Evolutionary conservation across 2,888 invertebrate genomes (phyloP), one percentile per base, ranked within the genome.

Genomic region (Drosophila monieri): DNA sequence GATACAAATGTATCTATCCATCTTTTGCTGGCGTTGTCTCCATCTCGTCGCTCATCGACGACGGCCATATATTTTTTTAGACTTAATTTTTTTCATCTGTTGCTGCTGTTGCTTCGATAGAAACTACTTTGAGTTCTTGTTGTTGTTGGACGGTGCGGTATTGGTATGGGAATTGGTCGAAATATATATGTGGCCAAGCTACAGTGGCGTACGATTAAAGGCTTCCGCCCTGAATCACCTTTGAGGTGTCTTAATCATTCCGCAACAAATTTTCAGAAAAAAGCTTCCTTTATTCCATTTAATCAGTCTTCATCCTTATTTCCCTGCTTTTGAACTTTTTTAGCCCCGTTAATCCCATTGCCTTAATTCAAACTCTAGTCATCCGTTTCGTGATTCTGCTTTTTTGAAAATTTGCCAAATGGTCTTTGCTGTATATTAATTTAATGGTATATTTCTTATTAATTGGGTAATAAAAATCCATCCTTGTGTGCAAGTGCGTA

Each of bases 41-140:
- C 69, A 56, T 69, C 69, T 68, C 47, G 76, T 85, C 88, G 85
- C 83, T 86, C 73, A 79, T 71, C 65, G 73, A 64, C 65, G 65
- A 66, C 77, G 73, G 70, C 68, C 74, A 77, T 83, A 71, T 84
- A 67, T 72, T 69, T 72, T 58, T 58, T 73, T 68, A 70, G 53
- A 47, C 44, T 61, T 47, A 47, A 49, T 69, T 56, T 69, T 69
- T 49, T 53, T 44, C 46, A 55, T 55, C 54, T 37, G 39, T 27
- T 62, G 30, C 54, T 41, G 30, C 55, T 70, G 30, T 39, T 48
- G 25, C 51, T 41, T 54, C 65, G 25, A 43, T 39, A 25, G 52
- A 62, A 69, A 69, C 69, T 69, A 73, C 66, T 73, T 46, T 65
- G 32, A 65, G 39, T 67, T 32, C 44, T 43, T 76, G 64, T 37